A percentile compares a stretch with the other conserved stretches of the same genome.
These are phyloP conservation scores for Sebastes steindachneri DNA, from an alignment of 2,797 vertebrate genomes.

Conservation along the genomic window DNA sequence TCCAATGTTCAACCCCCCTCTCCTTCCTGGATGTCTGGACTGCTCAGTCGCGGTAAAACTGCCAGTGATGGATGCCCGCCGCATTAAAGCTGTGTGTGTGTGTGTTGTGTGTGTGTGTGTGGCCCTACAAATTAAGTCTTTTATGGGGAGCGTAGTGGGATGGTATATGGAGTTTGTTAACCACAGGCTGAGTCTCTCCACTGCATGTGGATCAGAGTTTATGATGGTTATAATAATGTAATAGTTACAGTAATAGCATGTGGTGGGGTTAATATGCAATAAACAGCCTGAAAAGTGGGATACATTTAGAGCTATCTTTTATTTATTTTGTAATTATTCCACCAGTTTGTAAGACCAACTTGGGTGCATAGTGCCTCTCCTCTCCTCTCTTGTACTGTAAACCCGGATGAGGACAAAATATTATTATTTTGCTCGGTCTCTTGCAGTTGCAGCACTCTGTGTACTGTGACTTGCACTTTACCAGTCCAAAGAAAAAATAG, in stretches of 20 bases:
- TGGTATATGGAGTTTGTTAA: slow-evolving; percentile 10
- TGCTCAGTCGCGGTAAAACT: slow-evolving; percentile 29
- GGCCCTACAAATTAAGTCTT: slow-evolving; percentile 26
- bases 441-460: not conserved
- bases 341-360: not conserved
- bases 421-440: not conserved
- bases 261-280: slow-evolving; percentile 30
- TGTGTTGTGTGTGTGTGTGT: slow-evolving; percentile 7
- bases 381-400: not conserved
- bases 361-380: not conserved
- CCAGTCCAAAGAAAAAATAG: not conserved
- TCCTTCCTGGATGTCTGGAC: slow-evolving; percentile 8
- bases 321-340: slow-evolving; percentile 34
- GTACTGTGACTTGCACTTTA: not conserved
- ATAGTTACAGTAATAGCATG: slow-evolving; percentile 17
- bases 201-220: slow-evolving; percentile 33
- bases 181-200: not conserved
- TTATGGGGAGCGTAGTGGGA: not conserved
- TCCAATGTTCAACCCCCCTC: slow-evolving; percentile 35
- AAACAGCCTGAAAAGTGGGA: not conserved
- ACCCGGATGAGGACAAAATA: not conserved
- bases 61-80: slow-evolving; percentile 42
- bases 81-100: slow-evolving; percentile 9
- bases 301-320: slow-evolving; percentile 25
- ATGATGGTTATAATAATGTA: slow-evolving; percentile 25